phyloP scores from a whole-genome alignment of 2,888 invertebrate genomes.

The Drosophila acutilabella region DNA sequence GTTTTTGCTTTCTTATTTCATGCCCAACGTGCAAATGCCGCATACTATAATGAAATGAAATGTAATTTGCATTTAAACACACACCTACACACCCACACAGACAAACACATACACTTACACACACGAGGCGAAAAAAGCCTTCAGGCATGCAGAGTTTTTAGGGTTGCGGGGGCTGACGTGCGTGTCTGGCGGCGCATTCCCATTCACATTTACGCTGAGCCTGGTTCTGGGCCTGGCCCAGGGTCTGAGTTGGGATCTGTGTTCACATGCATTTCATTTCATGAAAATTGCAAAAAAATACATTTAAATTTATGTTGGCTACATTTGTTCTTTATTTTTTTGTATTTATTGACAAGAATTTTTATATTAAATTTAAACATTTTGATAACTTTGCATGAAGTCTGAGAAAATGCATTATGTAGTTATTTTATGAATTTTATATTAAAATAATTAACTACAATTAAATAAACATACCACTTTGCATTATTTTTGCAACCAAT shows the following conservation, averaged over 20 bases:
- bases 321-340: constrained; percentile 20
- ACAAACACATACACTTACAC: constrained; percentile 16
- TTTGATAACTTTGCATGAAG: neutral
- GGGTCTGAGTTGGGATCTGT: constrained; percentile 14
- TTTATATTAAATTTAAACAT: neutral
- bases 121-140: constrained; percentile 33
- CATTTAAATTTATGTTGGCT: constrained; percentile 64
- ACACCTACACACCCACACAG: constrained; percentile 31
- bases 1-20: constrained; percentile 65
- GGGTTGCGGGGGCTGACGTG: constrained; percentile 32
- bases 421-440: too few relatives aligned
- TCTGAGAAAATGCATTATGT: neutral
- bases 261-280: constrained; percentile 77
- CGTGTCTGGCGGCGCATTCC: constrained; percentile 65
- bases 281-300: constrained; percentile 77
- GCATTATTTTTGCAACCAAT: neutral
- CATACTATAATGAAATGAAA: constrained; percentile 76
- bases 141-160: constrained; percentile 21
- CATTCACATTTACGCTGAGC: constrained; percentile 56
- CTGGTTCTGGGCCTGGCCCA: constrained; percentile 15
- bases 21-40: constrained; percentile 71
- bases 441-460: too few relatives aligned
- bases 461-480: too few relatives aligned
- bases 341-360: constrained; percentile 6
- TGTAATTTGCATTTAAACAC: constrained; percentile 78